A percentile compares a stretch with the other conserved stretches of the same genome.
These are phyloP conservation scores for Trichonephila clavata DNA, from an alignment of 1,140 invertebrate species.

Conservation along the genomic window DNA sequence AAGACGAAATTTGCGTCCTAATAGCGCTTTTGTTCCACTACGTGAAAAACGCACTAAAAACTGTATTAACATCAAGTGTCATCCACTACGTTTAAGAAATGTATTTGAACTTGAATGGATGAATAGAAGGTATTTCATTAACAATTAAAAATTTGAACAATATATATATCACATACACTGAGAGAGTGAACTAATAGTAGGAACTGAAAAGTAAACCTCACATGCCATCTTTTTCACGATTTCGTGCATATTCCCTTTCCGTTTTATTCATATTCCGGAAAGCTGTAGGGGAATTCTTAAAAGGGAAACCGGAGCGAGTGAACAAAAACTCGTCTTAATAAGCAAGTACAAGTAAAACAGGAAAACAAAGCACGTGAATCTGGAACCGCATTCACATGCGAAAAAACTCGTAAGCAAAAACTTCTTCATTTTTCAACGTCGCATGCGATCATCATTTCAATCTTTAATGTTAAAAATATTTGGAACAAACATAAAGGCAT, in stretches of 20 bases:
- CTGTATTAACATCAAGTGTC: too few relatives aligned
- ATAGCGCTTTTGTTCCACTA: too few relatives aligned
- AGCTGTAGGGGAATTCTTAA: background rate
- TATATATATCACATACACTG: too few relatives aligned
- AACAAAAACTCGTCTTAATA: background rate
- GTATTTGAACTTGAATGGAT: too few relatives aligned
- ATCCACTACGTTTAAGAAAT: too few relatives aligned
- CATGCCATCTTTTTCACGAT: background rate
- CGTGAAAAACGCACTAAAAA: too few relatives aligned
- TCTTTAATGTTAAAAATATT: background rate
- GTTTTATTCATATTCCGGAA: background rate
- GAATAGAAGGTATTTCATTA: too few relatives aligned
- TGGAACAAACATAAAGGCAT: background rate
- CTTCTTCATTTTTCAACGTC: constrained; percentile 58
- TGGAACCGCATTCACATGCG: constrained; percentile 26
- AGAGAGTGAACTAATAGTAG: too few relatives aligned
- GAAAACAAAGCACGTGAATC: constrained; percentile 54
- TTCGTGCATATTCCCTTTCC: background rate
- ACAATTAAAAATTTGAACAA: too few relatives aligned
- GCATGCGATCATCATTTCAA: constrained; percentile 14
- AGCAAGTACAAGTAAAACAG: background rate
- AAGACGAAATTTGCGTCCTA: too few relatives aligned
- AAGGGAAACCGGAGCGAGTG: background rate
- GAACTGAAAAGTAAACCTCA: background rate
- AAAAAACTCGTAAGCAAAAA: constrained; percentile 9